Evolutionary conservation across 1,140 invertebrate species (phyloP), one percentile per base, ranked within the genome.

Genomic region (Drosophila fuyamai): DNA sequence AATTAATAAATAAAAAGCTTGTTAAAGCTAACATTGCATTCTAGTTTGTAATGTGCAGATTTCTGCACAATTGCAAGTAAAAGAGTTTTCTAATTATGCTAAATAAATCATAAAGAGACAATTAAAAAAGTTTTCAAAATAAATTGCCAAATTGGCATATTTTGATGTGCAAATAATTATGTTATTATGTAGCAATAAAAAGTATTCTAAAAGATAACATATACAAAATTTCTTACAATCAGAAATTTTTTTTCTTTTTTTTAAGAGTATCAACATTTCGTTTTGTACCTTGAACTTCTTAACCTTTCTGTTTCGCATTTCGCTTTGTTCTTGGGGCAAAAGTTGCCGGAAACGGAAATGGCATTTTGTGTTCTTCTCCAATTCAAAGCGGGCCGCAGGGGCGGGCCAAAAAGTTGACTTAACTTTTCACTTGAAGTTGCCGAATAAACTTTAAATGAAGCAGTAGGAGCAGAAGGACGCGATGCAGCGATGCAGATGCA

Each of bases 331-430:
- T 79, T 81, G 62, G 63, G 55, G 73, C 50, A 78, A 84, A 84
- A 84, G 70, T 89, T 89, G 74, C 85, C 84, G 84, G 84, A 89
- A 89, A 84, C 80, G 84, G 84, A 89, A 89, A 89, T 89, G 77
- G 80, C 85, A 89, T 90, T 89, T 88, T 85, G 83, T 88, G 84
- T 76, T 76, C 73, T 76, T 74, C 76, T 66, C 46, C 60, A 66
- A 66, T 76, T 68, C 50, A 43, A 56, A 40, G 29, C 18, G 51
- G 32, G 35, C 13, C 10, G 43, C 32, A 23, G 50, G 67, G 50
- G 46, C 7, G 60, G 61, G 53, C 56, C 43, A 62, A 71, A 70
- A 88, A 84, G 83, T 88, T 88, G 84, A 83, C 79, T 88, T 89
- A 88, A 88, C 83, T 88, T 88, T 88, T 78, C 84, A 80, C 76